These are phyloP conservation scores for Ganaspis brasiliensis DNA, from an alignment of 2,888 invertebrate genomes.

Conservation along the genomic window DNA sequence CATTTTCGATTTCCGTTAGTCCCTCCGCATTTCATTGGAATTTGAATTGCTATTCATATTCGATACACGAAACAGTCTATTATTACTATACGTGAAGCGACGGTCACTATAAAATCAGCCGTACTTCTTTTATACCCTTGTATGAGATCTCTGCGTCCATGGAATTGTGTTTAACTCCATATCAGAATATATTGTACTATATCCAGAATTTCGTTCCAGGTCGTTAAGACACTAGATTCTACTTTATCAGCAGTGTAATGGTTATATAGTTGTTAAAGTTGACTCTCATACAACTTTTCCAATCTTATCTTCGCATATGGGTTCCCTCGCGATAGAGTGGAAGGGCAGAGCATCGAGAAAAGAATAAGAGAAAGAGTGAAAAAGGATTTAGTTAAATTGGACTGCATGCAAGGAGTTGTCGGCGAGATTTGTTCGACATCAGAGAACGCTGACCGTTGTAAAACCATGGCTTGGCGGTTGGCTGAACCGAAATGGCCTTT, in stretches of 20 bases:
- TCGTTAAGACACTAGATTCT: constrained; percentile 79
- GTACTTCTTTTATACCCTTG: constrained; percentile 47
- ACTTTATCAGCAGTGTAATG: constrained; percentile 78
- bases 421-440: constrained; percentile 76
- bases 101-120: constrained; percentile 51
- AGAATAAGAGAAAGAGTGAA: constrained; percentile 41
- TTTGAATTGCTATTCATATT: constrained; percentile 43
- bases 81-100: constrained; percentile 45
- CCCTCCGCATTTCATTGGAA: not conserved
- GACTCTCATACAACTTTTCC: constrained; percentile 82
- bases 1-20: constrained; percentile 45
- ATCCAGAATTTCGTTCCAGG: constrained; percentile 78
- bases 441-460: constrained; percentile 74
- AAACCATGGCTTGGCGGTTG: constrained; percentile 56
- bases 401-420: constrained; percentile 72
- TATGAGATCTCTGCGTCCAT: constrained; percentile 57
- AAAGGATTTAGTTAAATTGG: constrained; percentile 81
- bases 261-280: constrained; percentile 79
- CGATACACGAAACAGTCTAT: constrained; percentile 48
- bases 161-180: constrained; percentile 74
- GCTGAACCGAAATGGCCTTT: constrained; percentile 49
- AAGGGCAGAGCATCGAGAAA: constrained; percentile 52
- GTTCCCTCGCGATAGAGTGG: constrained; percentile 67
- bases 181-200: constrained; percentile 77
- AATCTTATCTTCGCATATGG: constrained; percentile 82